Conservation (phyloP, 2,888 invertebrate genomes). For the Diogma glabrata region DNA sequence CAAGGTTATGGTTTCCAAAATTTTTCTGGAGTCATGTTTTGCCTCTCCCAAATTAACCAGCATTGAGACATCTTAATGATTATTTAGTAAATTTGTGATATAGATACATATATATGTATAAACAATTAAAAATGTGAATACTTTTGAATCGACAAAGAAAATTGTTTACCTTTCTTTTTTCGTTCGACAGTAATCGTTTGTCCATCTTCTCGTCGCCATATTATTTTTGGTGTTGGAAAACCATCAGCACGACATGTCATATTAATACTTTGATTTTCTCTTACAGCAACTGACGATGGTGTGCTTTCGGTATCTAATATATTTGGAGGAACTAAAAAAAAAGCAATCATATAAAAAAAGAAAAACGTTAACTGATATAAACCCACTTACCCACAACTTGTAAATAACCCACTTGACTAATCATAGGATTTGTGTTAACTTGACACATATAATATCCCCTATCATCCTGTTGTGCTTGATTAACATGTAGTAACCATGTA, state of each 20-base stretch:
- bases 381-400: slow-evolving; percentile 78
- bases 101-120: no score
- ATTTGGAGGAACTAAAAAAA: slow-evolving; percentile 75
- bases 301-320: slow-evolving; percentile 85
- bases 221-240: slow-evolving; percentile 82
- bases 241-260: slow-evolving; percentile 85
- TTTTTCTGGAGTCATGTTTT: no score
- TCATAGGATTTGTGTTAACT: slow-evolving; percentile 87
- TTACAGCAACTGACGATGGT: slow-evolving; percentile 80
- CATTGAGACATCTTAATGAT: no score
- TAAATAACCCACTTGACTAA: slow-evolving; percentile 85
- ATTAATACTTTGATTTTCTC: slow-evolving; percentile 90
- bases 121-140: no score
- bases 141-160: no score
- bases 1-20: no score
- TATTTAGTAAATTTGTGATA: no score
- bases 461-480: slow-evolving; percentile 83
- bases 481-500: slow-evolving; percentile 84
- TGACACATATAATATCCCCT: slow-evolving; percentile 56
- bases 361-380: neutral
- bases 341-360: no score
- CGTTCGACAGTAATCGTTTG: slow-evolving; percentile 75
- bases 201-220: slow-evolving; percentile 87
- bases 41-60: no score
- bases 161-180: slow-evolving; percentile 77